Evolutionary conservation across 1,140 invertebrate genomes (phyloP).

Genomic region (Cydia splendana): DNA sequence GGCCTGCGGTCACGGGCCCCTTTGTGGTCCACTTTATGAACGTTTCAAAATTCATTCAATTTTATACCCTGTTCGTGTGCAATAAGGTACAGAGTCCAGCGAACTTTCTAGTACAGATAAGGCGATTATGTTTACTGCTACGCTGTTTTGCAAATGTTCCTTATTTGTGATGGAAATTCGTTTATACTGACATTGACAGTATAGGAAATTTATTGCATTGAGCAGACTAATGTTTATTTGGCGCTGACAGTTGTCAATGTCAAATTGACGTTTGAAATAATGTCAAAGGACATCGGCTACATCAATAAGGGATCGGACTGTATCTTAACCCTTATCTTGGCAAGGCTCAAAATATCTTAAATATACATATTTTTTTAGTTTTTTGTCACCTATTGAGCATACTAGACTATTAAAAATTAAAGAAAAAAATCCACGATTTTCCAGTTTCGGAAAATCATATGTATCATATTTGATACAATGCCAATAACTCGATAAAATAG

Average conservation of each 20-base stretch:
- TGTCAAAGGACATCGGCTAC: no score
- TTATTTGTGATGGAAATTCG: background rate
- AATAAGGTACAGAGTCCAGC: background rate
- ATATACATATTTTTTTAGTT: no score
- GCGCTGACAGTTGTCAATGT: background rate
- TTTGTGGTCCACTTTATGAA: background rate
- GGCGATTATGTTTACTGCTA: background rate
- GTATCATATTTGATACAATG: no score
- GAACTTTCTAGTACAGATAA: background rate
- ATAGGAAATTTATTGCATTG: conserved; percentile 5
- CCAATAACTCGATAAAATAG: no score
- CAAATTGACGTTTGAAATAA: conserved; percentile 12
- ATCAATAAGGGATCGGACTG: no score
- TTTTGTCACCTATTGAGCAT: no score
- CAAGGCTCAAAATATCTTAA: no score
- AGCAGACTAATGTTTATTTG: background rate
- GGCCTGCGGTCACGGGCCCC: background rate
- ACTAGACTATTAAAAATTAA: no score
- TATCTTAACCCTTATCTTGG: no score
- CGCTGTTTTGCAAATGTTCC: conserved; percentile 25
- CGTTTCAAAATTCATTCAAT: background rate
- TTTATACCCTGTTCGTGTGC: background rate
- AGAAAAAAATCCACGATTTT: no score
- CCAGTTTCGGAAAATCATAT: no score
- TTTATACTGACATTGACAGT: conserved; percentile 32